Base-by-base conservation (phyloP, 2,888 invertebrate species). In the Bugulina stolonifera region DNA sequence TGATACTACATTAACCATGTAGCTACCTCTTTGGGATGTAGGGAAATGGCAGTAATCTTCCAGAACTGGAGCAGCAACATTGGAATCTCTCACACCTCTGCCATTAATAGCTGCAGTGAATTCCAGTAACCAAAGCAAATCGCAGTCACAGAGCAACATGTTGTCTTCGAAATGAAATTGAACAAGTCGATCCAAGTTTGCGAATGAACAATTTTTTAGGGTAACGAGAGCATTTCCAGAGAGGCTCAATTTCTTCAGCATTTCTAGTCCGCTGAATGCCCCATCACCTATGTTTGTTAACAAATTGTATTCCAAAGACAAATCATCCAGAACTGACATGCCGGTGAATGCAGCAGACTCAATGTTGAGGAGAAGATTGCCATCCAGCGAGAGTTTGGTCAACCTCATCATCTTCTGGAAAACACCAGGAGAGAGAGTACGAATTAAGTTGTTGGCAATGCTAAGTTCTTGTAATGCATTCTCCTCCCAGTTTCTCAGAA, bases 1-100 rank as follows among this genome's bases (percentile, higher is more conserved):
- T 1, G 64, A 64, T 10, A 64, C 64, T 34, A 64, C 34, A 64
- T 64, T 64, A 27, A 32, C 64, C 64, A 64, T 64, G 32, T 64
- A 22, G 29, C 32, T 64, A 27, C 64, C 64, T 18, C 10, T 32
- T 5, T 32, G 10, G 10, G 22, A 22, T 64, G 2, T 27, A 14
- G 64, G 64, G 32, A 29, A 64, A 32, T 64, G 64, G 32, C 64
- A 64, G 3, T 25, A 25, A 32, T 64, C 64, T 14, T 64, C 64
- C 5, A 64, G 64, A 22, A 64, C 64, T 10, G 64, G 64, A 10
- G 22, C 64, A 32, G 10, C 32, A 64, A 34, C 32, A n/a, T 3
- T 29, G n/a, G 3, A 14, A 27, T 64, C 64, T 3, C 25, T 27
- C 1, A 64, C 27, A 14, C 64, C 64, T 32, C 64, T 25, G 32